Evolutionary conservation across 2,797 vertebrate species (phyloP).

Genomic region (Sebastes iracundus): DNA sequence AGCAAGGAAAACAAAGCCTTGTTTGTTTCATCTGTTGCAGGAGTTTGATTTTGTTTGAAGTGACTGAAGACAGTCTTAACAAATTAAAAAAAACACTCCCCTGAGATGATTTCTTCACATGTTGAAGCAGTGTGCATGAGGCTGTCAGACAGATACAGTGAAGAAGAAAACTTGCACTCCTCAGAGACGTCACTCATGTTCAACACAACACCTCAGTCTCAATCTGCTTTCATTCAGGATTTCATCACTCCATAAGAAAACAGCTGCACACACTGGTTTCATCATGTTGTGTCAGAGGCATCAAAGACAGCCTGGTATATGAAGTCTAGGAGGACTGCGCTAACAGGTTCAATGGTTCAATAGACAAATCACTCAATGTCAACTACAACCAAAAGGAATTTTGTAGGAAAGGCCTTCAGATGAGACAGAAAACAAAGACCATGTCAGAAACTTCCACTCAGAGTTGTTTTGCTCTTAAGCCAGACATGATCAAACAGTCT

Average conservation of each 20-base stretch:
- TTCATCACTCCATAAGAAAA: constrained; percentile 42
- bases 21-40: constrained; percentile 11
- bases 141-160: background rate
- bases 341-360: constrained; percentile 15
- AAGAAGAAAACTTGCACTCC: background rate
- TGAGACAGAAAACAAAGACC: background rate
- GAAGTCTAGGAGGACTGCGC: constrained; percentile 11
- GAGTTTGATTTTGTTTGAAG: constrained; percentile 7
- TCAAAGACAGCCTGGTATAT: constrained; percentile 62
- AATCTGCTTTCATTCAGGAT: constrained; percentile 42
- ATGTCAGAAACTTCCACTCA: background rate
- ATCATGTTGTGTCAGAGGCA: constrained; percentile 62
- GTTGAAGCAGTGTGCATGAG: background rate
- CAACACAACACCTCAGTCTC: constrained; percentile 17
- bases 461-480: background rate
- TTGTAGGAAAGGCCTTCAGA: background rate
- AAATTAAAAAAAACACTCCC: too few species aligned
- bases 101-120: background rate
- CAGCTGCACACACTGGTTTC: constrained; percentile 45
- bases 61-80: background rate
- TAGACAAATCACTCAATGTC: constrained; percentile 21
- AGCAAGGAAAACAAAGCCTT: background rate
- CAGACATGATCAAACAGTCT: background rate
- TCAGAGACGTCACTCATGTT: constrained; percentile 37
- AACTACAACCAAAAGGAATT: background rate